Conservation (phyloP, 2,113 vertebrate genomes). For the Genyomyrus donnyi region DNA sequence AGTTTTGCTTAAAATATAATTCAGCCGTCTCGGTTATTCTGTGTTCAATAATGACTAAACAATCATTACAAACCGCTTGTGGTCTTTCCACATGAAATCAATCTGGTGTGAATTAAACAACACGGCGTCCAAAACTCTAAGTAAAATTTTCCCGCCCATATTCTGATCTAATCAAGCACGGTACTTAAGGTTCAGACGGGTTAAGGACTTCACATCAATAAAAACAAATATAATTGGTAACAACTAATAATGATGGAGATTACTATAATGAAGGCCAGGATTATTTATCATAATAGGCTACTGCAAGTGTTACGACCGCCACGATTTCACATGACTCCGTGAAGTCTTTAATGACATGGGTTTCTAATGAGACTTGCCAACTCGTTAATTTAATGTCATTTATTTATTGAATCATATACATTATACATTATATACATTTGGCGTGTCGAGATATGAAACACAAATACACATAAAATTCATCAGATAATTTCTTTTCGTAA, state of each 20-base stretch:
- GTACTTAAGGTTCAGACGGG: background rate
- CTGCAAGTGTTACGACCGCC: background rate
- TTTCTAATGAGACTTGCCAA: background rate
- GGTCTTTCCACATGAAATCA: conserved; percentile 54
- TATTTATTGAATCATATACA: background rate
- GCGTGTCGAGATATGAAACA: background rate
- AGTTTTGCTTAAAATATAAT: conserved; percentile 20
- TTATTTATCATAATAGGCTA: background rate
- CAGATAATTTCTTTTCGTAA: background rate
- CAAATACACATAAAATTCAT: background rate
- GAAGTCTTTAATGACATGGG: background rate
- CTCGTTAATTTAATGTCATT: background rate
- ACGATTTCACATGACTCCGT: background rate
- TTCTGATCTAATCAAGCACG: background rate
- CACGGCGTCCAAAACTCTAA: conserved; percentile 24
- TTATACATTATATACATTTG: background rate
- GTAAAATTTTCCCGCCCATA: conserved; percentile 24
- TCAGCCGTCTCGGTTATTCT: conserved; percentile 47
- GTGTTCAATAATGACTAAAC: conserved; percentile 33
- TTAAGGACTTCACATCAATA: background rate
- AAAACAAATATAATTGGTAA: background rate
- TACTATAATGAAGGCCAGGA: background rate
- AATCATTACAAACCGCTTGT: conserved; percentile 52
- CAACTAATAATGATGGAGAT: background rate
- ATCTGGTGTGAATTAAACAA: conserved; percentile 52